phyloP scores from a whole-genome alignment of 64 coral and sea anemone species.

The Hydrozoanthus tunicans region DNA sequence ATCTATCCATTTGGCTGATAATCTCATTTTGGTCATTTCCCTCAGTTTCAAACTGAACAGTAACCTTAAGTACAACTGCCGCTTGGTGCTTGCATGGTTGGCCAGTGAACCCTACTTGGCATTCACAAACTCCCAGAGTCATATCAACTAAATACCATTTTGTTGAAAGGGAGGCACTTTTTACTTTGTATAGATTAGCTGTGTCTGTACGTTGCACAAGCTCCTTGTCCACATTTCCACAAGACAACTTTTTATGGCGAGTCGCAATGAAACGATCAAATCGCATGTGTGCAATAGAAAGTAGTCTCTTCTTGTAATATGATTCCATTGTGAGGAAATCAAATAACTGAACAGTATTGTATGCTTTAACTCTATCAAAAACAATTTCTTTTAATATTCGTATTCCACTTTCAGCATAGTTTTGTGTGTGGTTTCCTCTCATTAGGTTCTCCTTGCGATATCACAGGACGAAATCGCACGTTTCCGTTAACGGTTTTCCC shows the following conservation, averaged over 20 bases:
- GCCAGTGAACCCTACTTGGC: constrained; percentile 12
- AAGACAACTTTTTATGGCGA: neutral
- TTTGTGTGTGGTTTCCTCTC: constrained; percentile 15
- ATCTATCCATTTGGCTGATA: too few relatives aligned
- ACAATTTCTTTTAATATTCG: constrained; percentile 25
- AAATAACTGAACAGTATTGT: constrained; percentile 10
- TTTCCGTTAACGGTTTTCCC: too few relatives aligned
- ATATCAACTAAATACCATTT: constrained; percentile 31
- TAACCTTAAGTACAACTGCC: neutral
- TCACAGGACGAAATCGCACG: too few relatives aligned
- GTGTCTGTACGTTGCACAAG: neutral
- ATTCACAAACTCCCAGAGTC: constrained; percentile 12
- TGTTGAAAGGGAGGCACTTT: constrained; percentile 1
- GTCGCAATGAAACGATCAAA: neutral
- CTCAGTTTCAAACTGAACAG: too few relatives aligned
- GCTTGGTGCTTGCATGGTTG: constrained; percentile 33
- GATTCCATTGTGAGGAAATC: constrained; percentile 33
- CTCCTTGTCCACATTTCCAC: neutral
- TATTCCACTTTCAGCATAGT: constrained; percentile 29
- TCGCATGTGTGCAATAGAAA: constrained; percentile 1
- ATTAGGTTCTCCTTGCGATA: neutral
- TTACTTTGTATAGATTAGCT: neutral
- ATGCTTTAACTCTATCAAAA: constrained; percentile 8
- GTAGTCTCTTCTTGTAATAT: constrained; percentile 7
- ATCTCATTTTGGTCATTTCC: too few relatives aligned